Base-by-base conservation (phyloP, 2,888 invertebrate species). In the Malachius bipustulatus region DNA sequence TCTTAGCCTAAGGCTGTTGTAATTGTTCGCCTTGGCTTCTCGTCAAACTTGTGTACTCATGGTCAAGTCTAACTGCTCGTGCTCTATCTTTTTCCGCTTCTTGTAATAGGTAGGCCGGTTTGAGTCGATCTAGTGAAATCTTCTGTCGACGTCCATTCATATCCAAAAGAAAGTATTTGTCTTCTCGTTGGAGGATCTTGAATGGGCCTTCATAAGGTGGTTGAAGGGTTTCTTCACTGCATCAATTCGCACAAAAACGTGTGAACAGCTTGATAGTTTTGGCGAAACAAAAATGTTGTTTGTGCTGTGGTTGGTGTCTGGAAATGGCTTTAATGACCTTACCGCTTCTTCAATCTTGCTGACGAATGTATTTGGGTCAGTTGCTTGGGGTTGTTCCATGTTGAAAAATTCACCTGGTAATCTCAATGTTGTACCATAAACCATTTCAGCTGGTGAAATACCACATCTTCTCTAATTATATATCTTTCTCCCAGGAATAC, bases 391-490 rank as follows among this genome's bases (percentile, higher is more conserved):
- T 8, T 16, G 19, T 4, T 4, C n/a, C 4, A n/a, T 4, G 11
- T 31, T 11, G 27, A 26, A 34, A 29, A 27, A 34, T 28, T 37
- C 34, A 14, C 37, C 37, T n/a, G 37, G 37, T 4, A 37, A 19
- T 3, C 29, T n/a, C 10, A 37, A 14, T 13, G 26, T n/a, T 26
- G 4, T 6, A 14, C 37, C 37, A 27, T 37, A 37, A 6, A 34
- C 11, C 37, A 37, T 37, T n/a, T 34, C 35, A 14, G 37, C 33
- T 35, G 27, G 16, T 9, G 3, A 4, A 10, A 8, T 33, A 24
- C 8, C 14, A 19, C 10, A 19, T 24, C 26, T 34, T 11, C 4
- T 15, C 8, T 2, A 37, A 12, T 4, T n/a, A 12, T n/a, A 29
- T 12, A 13, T 29, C 34, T 29, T 8, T 34, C 8, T 10, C 37